phyloP scores from a whole-genome alignment of 2,113 vertebrate species.

The Tupaia chinensis region DNA sequence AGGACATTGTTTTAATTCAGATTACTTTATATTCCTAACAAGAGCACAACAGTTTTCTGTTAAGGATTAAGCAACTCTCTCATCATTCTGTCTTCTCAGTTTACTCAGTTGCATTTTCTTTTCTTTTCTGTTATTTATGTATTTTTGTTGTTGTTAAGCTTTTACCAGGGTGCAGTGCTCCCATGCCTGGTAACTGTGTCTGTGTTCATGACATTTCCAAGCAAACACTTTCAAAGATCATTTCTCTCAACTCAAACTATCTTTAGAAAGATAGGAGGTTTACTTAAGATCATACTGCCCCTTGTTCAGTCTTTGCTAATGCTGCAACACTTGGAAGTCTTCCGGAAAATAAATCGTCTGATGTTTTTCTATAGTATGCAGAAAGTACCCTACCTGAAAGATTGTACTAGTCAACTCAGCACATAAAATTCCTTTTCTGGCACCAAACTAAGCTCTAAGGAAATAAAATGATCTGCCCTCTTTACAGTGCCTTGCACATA shows the following conservation, averaged over 20 bases:
- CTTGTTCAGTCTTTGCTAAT: slow-evolving; percentile 80
- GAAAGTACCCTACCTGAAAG: slow-evolving; percentile 74
- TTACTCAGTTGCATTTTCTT: background rate
- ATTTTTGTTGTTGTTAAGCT: background rate
- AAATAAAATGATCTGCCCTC: slow-evolving; percentile 76
- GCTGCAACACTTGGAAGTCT: slow-evolving; percentile 78
- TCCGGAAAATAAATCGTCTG: slow-evolving; percentile 80
- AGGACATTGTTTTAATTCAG: background rate
- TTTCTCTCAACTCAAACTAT: slow-evolving; percentile 76
- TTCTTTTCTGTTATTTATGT: too few species aligned
- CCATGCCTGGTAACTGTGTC: slow-evolving; percentile 48
- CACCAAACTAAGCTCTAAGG: slow-evolving; percentile 74
- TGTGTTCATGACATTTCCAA: slow-evolving; percentile 67
- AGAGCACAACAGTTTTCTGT: background rate
- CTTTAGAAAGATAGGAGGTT: slow-evolving; percentile 66
- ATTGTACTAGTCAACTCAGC: slow-evolving; percentile 79
- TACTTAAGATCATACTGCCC: slow-evolving; percentile 77
- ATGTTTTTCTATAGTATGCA: slow-evolving; percentile 76
- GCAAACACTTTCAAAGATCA: slow-evolving; percentile 68
- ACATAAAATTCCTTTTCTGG: slow-evolving; percentile 79
- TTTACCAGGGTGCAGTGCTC: background rate
- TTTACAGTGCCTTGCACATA: slow-evolving; percentile 70
- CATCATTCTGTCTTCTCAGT: background rate
- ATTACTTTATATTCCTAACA: background rate
- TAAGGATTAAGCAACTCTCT: background rate